phyloP scores from a whole-genome alignment of 1,140 invertebrate species.

The Eciton burchellii region DNA sequence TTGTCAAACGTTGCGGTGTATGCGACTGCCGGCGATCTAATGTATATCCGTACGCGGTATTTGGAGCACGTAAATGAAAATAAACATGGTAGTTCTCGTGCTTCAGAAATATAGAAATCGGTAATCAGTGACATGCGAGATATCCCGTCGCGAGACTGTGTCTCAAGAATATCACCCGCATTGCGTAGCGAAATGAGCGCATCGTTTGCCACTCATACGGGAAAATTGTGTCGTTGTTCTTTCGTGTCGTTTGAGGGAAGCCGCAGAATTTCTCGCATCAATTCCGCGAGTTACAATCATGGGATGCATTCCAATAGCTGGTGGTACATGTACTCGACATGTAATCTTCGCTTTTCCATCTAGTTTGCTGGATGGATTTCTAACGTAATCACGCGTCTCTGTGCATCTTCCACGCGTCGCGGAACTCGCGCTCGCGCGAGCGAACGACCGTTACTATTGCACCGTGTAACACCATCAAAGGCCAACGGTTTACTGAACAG shows the following conservation, averaged over 20 bases:
- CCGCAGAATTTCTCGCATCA: not conserved
- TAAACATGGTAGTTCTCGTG: constrained; percentile 9
- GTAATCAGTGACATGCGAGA: constrained; percentile 43
- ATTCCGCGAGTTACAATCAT: not conserved
- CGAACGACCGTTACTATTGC: constrained; percentile 13
- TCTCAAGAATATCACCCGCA: not conserved
- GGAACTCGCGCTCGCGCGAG: constrained; percentile 24
- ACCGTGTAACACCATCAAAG: not conserved
- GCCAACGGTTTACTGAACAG: not conserved
- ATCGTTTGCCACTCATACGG: constrained; percentile 11
- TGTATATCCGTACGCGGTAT: constrained; percentile 16
- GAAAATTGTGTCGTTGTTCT: constrained; percentile 13
- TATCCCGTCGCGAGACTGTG: constrained; percentile 4
- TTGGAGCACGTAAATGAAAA: constrained; percentile 51
- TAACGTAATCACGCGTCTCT: not conserved
- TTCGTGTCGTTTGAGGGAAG: not conserved
- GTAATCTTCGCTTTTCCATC: constrained; percentile 34
- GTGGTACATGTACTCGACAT: not conserved
- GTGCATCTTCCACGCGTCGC: constrained; percentile 26
- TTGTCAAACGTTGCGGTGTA: not conserved
- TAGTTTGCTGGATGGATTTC: constrained; percentile 29
- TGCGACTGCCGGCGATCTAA: not conserved
- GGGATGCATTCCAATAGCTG: not conserved
- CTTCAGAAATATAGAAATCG: not conserved
- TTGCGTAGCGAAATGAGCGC: constrained; percentile 4